A percentile compares a stretch with the other conserved stretches of the same genome.
Evolutionary conservation across 1,140 invertebrate genomes (phyloP).

Genomic region (Aphaenogaster floridana): DNA sequence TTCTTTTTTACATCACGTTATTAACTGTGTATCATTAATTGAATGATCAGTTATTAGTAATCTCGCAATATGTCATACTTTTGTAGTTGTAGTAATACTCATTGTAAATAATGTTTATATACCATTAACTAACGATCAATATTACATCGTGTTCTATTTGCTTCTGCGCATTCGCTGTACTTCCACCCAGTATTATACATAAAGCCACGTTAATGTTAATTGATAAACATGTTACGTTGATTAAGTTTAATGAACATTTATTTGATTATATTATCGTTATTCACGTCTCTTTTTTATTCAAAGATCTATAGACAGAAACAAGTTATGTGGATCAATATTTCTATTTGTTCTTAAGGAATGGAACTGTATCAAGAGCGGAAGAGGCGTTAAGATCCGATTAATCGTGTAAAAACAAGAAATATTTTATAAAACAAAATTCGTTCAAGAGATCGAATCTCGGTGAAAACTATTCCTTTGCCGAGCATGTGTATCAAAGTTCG

Average conservation of each 20-base stretch:
- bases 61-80: not conserved
- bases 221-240: slow-evolving; percentile 15
- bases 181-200: slow-evolving; percentile 6
- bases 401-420: not conserved
- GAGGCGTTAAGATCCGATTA: not conserved
- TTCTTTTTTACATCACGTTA: not conserved
- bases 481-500: not conserved
- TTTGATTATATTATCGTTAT: not conserved
- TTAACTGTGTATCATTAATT: slow-evolving; percentile 19
- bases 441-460: not conserved
- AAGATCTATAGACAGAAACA: not conserved
- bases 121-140: slow-evolving; percentile 60
- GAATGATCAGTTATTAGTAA: slow-evolving; percentile 26
- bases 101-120: slow-evolving; percentile 60
- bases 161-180: slow-evolving; percentile 55
- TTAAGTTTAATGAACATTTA: not conserved
- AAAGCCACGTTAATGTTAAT: slow-evolving; percentile 44
- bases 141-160: slow-evolving; percentile 61
- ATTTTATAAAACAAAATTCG: slow-evolving; percentile 1
- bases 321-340: not conserved
- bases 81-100: slow-evolving; percentile 3
- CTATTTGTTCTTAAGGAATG: not conserved
- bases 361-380: not conserved
- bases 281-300: not conserved
- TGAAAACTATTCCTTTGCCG: not conserved